Percentiles rank a stretch among this genome's conserved stretches.
Conservation (phyloP, 2,888 invertebrate species). For the Eristalinus sepulchralis region DNA sequence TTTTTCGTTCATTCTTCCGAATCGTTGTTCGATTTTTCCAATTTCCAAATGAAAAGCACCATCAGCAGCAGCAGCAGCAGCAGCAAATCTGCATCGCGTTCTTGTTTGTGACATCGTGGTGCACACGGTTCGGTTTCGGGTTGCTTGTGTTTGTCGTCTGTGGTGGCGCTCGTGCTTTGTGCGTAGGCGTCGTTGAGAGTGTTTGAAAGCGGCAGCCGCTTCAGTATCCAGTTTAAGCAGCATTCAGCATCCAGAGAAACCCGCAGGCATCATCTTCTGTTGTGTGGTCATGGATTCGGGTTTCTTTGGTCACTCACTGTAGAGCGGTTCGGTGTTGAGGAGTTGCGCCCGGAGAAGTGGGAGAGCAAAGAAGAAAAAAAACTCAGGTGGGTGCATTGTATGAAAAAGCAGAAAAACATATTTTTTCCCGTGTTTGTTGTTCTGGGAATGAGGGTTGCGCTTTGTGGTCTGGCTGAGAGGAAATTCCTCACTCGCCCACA, state of each 20-base stretch:
- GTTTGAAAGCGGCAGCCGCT: slow-evolving; percentile 28
- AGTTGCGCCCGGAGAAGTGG: slow-evolving; percentile 12
- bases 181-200: slow-evolving; percentile 52
- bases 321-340: slow-evolving; percentile 26
- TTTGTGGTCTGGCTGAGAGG: slow-evolving; percentile 1
- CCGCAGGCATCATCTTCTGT: slow-evolving; percentile 43
- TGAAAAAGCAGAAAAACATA: neutral
- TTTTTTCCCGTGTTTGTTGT: neutral
- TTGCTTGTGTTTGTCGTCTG: slow-evolving; percentile 2
- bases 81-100: slow-evolving; percentile 45
- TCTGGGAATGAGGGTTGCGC: neutral
- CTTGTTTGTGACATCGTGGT: neutral
- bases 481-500: slow-evolving; percentile 55
- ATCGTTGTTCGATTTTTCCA: slow-evolving; percentile 29
- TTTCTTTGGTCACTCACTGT: slow-evolving; percentile 33
- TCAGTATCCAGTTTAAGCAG: slow-evolving; percentile 29
- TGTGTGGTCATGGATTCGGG: slow-evolving; percentile 39
- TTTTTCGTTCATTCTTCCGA: neutral
- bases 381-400: slow-evolving; percentile 36
- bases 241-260: neutral
- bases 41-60: slow-evolving; percentile 27
- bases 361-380: slow-evolving; percentile 17
- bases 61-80: slow-evolving; percentile 3
- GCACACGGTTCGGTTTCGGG: neutral
- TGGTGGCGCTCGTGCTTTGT: neutral